phyloP scores from a whole-genome alignment of 64 coral and sea anemone genomes.

The Platygyra sinensis region DNA sequence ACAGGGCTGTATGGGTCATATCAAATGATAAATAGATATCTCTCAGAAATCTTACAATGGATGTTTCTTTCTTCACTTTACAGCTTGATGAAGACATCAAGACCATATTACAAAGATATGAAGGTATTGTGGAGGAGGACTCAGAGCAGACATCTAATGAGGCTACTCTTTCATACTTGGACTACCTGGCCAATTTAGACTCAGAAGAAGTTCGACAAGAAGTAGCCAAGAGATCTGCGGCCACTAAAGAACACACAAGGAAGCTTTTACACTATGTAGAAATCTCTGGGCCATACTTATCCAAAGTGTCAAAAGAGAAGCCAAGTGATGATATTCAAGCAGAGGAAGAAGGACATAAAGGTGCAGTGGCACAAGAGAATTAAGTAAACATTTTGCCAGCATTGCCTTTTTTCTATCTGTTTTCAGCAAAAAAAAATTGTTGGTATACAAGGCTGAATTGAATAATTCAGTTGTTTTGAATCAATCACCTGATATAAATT shows the following conservation, averaged over 20 bases:
- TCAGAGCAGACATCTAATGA: slow-evolving; percentile 72
- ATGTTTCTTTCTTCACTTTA: background rate
- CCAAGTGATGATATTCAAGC: background rate
- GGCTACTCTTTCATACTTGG: slow-evolving; percentile 65
- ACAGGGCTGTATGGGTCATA: no score
- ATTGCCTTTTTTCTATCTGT: no score
- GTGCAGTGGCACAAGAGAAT: background rate
- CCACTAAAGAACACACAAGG: slow-evolving; percentile 69
- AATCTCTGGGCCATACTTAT: slow-evolving; percentile 31
- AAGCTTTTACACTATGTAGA: slow-evolving; percentile 78
- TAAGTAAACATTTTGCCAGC: no score
- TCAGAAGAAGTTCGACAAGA: slow-evolving; percentile 75
- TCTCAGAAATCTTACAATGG: no score
- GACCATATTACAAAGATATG: slow-evolving; percentile 83
- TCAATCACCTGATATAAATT: no score
- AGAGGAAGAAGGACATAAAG: slow-evolving; percentile 8
- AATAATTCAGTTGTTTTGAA: no score
- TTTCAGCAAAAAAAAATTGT: no score
- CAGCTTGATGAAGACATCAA: slow-evolving; percentile 95
- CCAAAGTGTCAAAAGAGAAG: background rate
- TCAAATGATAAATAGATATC: no score
- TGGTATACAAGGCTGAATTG: no score
- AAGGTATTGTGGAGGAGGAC: slow-evolving; percentile 68
- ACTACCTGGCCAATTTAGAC: slow-evolving; percentile 70
- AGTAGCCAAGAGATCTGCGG: slow-evolving; percentile 71